Conservation (phyloP, 2,888 invertebrate species). For the Laothoe populi region DNA sequence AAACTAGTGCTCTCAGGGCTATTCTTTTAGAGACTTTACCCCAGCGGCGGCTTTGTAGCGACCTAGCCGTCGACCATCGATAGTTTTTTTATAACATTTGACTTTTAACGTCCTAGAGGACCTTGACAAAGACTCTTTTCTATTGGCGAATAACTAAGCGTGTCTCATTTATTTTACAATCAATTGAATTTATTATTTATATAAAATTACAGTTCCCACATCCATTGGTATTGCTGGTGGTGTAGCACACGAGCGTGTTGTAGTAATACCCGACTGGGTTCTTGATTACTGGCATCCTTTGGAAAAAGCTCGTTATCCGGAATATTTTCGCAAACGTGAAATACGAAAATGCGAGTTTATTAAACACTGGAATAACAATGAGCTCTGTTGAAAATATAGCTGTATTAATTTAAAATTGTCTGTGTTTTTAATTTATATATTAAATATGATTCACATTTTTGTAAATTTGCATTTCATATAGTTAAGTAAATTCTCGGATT, state of each 20-base stretch:
- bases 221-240: constrained; percentile 90
- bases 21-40: no score
- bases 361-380: constrained; percentile 88
- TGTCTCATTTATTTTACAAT: no score
- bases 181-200: background rate
- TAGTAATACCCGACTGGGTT: constrained; percentile 91
- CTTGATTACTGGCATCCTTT: constrained; percentile 97
- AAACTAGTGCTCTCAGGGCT: no score
- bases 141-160: no score
- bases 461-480: no score
- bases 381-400: constrained; percentile 66
- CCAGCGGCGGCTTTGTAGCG: no score
- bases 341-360: constrained; percentile 93
- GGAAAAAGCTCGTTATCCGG: constrained; percentile 96
- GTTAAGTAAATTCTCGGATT: no score
- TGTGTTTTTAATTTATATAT: background rate
- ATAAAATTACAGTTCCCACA: constrained; percentile 70
- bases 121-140: no score
- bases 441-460: no score
- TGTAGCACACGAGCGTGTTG: constrained; percentile 88
- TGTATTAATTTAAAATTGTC: background rate
- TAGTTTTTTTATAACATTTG: no score
- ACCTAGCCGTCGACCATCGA: no score
- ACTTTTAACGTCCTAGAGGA: no score
- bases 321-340: constrained; percentile 95